Conservation (phyloP, 2,797 vertebrate species). For the Danio jaintianensis region DNA sequence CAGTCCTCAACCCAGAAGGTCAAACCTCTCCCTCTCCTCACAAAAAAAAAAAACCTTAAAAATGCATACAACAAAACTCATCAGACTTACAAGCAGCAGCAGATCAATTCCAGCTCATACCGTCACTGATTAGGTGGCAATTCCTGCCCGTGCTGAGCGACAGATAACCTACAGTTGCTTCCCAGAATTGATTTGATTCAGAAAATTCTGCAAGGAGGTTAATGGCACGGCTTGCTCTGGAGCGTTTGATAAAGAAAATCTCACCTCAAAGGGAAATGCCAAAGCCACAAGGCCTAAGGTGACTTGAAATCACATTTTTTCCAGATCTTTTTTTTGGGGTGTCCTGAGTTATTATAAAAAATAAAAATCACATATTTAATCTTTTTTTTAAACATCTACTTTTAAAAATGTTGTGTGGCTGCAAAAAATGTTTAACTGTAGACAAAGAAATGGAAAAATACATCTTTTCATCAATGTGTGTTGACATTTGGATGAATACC, state of each 20-base stretch:
- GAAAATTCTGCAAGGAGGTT: conserved; percentile 68
- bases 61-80: conserved; percentile 16
- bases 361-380: too few species aligned
- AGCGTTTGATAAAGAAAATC: conserved; percentile 64
- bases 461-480: too few species aligned
- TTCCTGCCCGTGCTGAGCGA: conserved; percentile 14
- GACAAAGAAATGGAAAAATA: too few species aligned
- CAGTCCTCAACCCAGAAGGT: conserved; percentile 35
- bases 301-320: too few species aligned
- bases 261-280: conserved; percentile 53
- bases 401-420: too few species aligned
- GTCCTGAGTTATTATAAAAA: too few species aligned
- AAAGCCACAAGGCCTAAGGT: conserved; percentile 48
- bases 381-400: too few species aligned
- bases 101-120: conserved; percentile 43
- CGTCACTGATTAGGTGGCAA: conserved; percentile 45
- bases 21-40: conserved; percentile 12
- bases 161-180: conserved; percentile 38
- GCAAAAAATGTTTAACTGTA: too few species aligned
- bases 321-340: too few species aligned
- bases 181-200: conserved; percentile 63
- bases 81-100: conserved; percentile 21
- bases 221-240: conserved; percentile 63
- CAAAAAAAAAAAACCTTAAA: neutral
- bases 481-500: too few species aligned